These are phyloP conservation scores for Cyanoderma ruficeps DNA, from an alignment of 2,113 vertebrate species.

Conservation along the genomic window DNA sequence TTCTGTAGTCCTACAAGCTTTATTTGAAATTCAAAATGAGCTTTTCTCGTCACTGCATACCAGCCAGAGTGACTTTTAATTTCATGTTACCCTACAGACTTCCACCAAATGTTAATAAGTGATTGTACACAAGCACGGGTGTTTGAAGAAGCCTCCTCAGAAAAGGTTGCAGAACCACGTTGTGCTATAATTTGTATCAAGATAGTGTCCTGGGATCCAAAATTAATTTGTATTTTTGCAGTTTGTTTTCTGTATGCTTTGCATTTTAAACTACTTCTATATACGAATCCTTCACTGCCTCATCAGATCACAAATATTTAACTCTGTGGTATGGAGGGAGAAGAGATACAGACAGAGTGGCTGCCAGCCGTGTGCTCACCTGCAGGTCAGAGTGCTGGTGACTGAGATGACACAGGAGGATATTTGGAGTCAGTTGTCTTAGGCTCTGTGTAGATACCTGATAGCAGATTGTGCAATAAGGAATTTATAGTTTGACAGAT, in stretches of 20 bases:
- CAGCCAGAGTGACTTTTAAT: conserved; percentile 6
- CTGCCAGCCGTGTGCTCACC: not conserved
- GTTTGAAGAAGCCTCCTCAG: not conserved
- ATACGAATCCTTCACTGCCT: not conserved
- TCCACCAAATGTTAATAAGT: conserved; percentile 1
- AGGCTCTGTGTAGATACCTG: not conserved
- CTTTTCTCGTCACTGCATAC: conserved; percentile 1
- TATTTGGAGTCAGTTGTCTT: not conserved
- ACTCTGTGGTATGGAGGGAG: accelerated
- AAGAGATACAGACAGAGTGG: not conserved
- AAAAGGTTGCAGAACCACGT: not conserved
- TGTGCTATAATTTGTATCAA: not conserved
- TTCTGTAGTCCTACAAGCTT: not conserved
- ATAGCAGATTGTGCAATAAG: not conserved
- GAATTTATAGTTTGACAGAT: not conserved
- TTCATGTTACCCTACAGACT: conserved; percentile 6
- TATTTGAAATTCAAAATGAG: conserved; percentile 22
- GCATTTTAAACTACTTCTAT: not conserved
- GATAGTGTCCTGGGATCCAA: not conserved
- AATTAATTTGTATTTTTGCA: not conserved
- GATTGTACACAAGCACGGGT: not conserved
- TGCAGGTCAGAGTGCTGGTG: not conserved
- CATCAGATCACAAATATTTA: not conserved
- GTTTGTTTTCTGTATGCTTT: not conserved
- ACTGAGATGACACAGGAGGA: not conserved